phyloP scores from a whole-genome alignment of 23 tunicate genomes.

The Halocynthia aurantium region DNA sequence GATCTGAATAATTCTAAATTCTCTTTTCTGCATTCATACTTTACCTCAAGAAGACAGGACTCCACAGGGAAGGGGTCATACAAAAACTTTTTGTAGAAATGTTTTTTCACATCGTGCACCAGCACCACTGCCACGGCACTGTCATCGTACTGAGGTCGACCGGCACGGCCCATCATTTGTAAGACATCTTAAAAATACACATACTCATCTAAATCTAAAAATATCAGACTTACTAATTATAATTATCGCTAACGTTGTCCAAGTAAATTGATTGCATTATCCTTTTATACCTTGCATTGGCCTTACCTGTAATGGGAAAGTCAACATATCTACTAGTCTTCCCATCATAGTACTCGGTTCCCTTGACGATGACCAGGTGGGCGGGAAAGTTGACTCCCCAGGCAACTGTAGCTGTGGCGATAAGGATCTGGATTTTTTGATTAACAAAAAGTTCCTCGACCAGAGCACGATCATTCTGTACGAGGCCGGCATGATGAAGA shows the following conservation, averaged over 20 bases:
- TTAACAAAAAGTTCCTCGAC: slow-evolving; percentile 79
- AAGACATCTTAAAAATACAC: slow-evolving; percentile 71
- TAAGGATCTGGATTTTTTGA: slow-evolving; percentile 66
- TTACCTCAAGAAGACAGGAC: slow-evolving; percentile 78
- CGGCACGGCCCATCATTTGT: slow-evolving; percentile 99
- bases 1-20: no score
- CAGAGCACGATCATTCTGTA: slow-evolving; percentile 68
- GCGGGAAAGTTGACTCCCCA: slow-evolving; percentile 99
- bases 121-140: slow-evolving; percentile 91
- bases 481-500: slow-evolving; percentile 94
- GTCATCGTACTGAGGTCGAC: slow-evolving; percentile 94
- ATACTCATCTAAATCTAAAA: not conserved
- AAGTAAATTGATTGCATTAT: no score
- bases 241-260: no score
- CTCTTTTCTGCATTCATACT: no score
- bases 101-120: slow-evolving; percentile 91
- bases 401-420: slow-evolving; percentile 95
- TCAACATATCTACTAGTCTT: slow-evolving; percentile 74
- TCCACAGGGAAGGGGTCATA: slow-evolving; percentile 99
- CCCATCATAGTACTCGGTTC: slow-evolving; percentile 95
- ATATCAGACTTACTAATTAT: no score
- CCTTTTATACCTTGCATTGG: not conserved
- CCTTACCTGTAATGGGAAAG: slow-evolving; percentile 82
- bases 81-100: slow-evolving; percentile 90
- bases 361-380: slow-evolving; percentile 94